Conservation (phyloP, 2,113 vertebrate genomes). For the Apodemus speciosus region DNA sequence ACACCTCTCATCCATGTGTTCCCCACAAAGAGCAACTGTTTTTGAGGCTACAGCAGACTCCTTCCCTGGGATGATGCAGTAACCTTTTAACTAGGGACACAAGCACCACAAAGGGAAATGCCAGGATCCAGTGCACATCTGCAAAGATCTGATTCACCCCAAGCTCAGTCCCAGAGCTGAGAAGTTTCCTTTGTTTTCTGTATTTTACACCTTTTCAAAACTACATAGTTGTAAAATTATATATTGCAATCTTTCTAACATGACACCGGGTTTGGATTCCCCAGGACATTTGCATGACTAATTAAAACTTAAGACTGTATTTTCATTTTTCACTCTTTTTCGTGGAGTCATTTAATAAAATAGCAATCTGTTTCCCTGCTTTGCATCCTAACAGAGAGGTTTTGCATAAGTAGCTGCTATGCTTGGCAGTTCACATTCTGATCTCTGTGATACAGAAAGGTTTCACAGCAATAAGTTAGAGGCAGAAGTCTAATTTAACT, state of each 20-base stretch:
- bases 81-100: background rate
- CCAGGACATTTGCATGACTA: background rate
- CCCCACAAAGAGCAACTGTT: background rate
- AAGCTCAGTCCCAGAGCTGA: background rate
- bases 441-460: slow-evolving; percentile 72
- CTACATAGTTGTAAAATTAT: background rate
- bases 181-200: background rate
- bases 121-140: background rate
- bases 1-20: background rate
- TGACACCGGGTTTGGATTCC: background rate
- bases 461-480: slow-evolving; percentile 76
- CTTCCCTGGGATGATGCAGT: fast-evolving
- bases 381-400: slow-evolving; percentile 36
- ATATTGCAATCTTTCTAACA: background rate
- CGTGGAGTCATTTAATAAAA: background rate
- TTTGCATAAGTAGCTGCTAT: slow-evolving; percentile 72
- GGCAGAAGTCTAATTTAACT: slow-evolving; percentile 79
- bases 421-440: slow-evolving; percentile 76
- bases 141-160: background rate
- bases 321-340: background rate
- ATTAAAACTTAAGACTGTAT: slow-evolving; percentile 34
- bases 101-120: background rate
- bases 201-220: background rate
- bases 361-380: background rate
- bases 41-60: background rate